Percentiles rank a stretch among this genome's conserved stretches.
Evolutionary conservation across 1,140 invertebrate genomes (phyloP).

Genomic region (Ridgeia piscesae): DNA sequence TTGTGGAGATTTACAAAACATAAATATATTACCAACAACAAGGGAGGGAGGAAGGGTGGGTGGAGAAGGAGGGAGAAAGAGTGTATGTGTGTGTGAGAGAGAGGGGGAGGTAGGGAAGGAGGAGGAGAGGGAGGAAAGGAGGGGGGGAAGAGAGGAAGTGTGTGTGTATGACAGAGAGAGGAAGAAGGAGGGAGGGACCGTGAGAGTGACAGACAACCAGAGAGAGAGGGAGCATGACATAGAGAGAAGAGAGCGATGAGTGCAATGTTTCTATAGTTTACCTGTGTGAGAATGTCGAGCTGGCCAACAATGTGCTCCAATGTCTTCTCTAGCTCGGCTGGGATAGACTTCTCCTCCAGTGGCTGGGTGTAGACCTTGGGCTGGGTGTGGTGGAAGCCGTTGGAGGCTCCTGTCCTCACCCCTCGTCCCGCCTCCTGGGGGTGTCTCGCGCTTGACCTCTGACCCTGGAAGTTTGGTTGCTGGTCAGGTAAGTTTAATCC

Average conservation of each 20-base stretch:
- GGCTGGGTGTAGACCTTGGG: slow-evolving; percentile 37
- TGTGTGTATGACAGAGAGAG: too few species aligned
- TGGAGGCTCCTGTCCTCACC: not conserved
- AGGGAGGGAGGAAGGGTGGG: too few species aligned
- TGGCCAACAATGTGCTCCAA: slow-evolving; percentile 57
- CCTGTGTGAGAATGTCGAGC: slow-evolving; percentile 57
- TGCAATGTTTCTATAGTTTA: slow-evolving; percentile 22
- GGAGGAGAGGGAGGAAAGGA: too few species aligned
- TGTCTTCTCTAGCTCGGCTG: slow-evolving; percentile 47
- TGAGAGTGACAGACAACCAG: too few species aligned
- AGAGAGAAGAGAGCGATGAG: too few species aligned
- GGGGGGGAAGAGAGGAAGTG: not conserved
- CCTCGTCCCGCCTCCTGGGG: not conserved
- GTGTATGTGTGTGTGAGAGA: too few species aligned
- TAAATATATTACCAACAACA: too few species aligned
- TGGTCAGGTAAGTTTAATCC: not conserved
- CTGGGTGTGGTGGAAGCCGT: slow-evolving; percentile 2
- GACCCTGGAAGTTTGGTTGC: not conserved
- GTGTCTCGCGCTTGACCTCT: not conserved
- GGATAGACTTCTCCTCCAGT: slow-evolving; percentile 39
- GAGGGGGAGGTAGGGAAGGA: too few species aligned
- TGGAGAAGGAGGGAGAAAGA: not conserved
- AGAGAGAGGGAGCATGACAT: too few species aligned
- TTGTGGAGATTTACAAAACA: too few species aligned
- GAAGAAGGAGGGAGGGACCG: too few species aligned